A percentile compares a stretch with the other conserved stretches of the same genome.
phyloP scores from a whole-genome alignment of 2,888 invertebrate genomes.

The Cataglyphis livida region DNA sequence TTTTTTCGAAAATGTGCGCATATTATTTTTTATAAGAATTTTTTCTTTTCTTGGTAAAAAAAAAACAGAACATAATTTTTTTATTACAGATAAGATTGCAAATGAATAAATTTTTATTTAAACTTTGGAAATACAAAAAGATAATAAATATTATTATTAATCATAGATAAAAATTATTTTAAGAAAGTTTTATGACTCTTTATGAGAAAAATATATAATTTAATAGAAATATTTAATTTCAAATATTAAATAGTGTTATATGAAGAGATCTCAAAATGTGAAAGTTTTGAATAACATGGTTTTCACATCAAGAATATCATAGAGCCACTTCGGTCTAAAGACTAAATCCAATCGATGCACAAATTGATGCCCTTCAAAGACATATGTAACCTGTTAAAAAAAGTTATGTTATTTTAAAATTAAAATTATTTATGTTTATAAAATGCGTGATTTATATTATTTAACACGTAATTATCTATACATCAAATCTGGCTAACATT shows the following conservation, averaged over 20 bases:
- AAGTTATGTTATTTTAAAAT: not conserved
- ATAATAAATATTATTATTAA: not conserved
- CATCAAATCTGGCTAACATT: slow-evolving; percentile 1
- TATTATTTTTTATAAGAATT: not conserved
- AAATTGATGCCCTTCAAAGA: slow-evolving; percentile 83
- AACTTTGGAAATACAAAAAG: not conserved
- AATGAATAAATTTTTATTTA: not conserved
- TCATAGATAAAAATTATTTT: not conserved
- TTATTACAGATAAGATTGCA: not conserved
- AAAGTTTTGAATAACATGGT: slow-evolving; percentile 80
- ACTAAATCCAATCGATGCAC: slow-evolving; percentile 78
- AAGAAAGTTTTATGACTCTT: not conserved
- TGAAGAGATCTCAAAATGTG: slow-evolving; percentile 53
- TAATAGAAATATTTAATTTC: not conserved
- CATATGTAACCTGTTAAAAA: slow-evolving; percentile 81
- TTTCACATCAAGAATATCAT: slow-evolving; percentile 84
- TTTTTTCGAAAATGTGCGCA: not conserved
- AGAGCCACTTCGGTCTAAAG: slow-evolving; percentile 84
- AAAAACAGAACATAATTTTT: no score
- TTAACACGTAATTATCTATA: not conserved
- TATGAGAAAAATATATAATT: not conserved
- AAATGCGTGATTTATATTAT: not conserved
- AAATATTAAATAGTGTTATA: not conserved
- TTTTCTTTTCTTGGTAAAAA: no score
- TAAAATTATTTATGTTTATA: not conserved